Evolutionary conservation across 1,140 invertebrate species (phyloP), one percentile per base, ranked within the genome.

Genomic region (Bombyx mandarina): DNA sequence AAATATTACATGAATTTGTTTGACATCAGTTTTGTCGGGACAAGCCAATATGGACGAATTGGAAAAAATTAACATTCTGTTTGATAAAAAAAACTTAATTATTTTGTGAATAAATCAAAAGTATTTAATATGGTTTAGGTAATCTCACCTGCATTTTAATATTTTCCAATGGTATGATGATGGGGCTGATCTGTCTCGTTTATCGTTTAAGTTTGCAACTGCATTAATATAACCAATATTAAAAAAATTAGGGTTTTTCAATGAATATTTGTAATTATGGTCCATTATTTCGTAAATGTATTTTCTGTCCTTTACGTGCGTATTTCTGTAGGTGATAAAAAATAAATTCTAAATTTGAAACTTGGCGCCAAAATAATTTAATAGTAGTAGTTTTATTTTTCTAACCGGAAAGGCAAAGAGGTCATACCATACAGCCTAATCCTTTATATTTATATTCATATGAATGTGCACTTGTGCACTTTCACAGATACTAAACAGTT

Each of bases 1-100:
- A 58, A 88, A 86, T 50, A 87, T 71, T 52, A 88, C 65, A 57
- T 86, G 81, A 46, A 88, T 63, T 71, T 75, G 65, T 65, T 78
- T 75, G 22, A 72, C 60, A 47, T 83, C 79, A 52, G 62, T 67
- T 65, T 75, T 78, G 60, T 86, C 77, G 2, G 87, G 86, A 57
- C 75, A 79, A 26, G 79, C 79, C 53, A 88, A 60, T 18, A 88
- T 67, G 10, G 82, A 77, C 8, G 82, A 81, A 54, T 72, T 74
- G 1, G 87, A 86, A 66, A 88, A 88, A 63, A 88, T 84, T 22
- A 88, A 70, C 79, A 88, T 86, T 65, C 87, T 88, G 65, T 58
- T 75, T 72, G 52, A 64, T 44, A 53, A 47, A 58, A 54, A 54
- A 44, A 49, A 47, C 18, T 48, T 8, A 60, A 62, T 47, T 55